Base-by-base conservation (phyloP, 2,113 vertebrate genomes). In the Periophthalmodon schlosseri region DNA sequence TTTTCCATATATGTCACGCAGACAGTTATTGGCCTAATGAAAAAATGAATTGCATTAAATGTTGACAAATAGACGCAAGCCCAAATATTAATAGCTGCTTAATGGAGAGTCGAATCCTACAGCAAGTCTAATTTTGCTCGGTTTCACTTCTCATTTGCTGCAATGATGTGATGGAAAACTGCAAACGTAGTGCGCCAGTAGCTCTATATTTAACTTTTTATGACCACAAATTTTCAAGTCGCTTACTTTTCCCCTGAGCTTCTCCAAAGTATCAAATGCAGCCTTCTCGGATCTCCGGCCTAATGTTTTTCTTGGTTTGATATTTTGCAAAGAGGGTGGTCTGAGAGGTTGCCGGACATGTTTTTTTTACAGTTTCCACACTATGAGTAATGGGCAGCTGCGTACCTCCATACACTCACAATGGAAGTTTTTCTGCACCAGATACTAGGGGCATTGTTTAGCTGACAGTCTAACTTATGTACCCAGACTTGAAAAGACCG, bases 391-490 rank as follows among this genome's bases (percentile, higher is more conserved):
- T 82, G 79, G 78, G 64, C 77, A 73, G 69, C 81, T 90, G 85
- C 89, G 78, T 87, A 86, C 91, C 86, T 89, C 79, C 77, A 76
- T 47, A 70, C 68, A 72, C 86, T 86, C 68, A 87, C 75, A 84
- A 83, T 72, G 76, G 58, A 74, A 63, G 50, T 77, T 56, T 66
- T 68, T 58, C 36, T 63, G 52, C 63, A 52, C 68, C 21, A 84
- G 70, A 88, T 82, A 90, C 83, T 87, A 63, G 68, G 70, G 69
- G 74, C 83, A 85, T 92, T 91, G 88, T 91, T 81, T 84, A 67
- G 50, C 78, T 84, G 84, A 79, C 84, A 81, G 78, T 77, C 84
- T 57, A 70, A 84, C 72, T 83, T 83, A 85, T 85, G 82, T 68
- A 73, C 75, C 71, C 65, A 70, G 73, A 73, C 70, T 85, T 63